phyloP scores from a whole-genome alignment of 2,888 invertebrate genomes.

The Fragum sueziense region DNA sequence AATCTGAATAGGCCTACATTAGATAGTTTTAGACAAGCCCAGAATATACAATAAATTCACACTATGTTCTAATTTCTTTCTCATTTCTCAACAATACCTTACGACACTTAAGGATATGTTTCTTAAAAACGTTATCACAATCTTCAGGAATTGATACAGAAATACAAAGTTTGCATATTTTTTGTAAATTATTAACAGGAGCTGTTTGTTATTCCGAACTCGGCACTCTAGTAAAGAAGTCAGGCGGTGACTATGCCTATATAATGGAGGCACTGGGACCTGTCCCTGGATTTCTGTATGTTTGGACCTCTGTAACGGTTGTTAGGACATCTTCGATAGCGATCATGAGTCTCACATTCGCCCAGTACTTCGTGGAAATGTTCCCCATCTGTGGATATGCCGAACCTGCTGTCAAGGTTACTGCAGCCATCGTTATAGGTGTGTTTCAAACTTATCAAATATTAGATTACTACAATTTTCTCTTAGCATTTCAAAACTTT shows the following conservation, averaged over 20 bases:
- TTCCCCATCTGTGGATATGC: conserved; percentile 76
- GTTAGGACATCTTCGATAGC: conserved; percentile 81
- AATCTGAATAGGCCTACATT: no score
- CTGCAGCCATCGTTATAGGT: conserved; percentile 70
- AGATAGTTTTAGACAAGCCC: no score
- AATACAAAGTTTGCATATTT: neutral
- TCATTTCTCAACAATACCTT: no score
- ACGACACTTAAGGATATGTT: no score
- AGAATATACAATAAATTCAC: no score
- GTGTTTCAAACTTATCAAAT: no score
- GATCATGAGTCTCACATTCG: conserved; percentile 83
- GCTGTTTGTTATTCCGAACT: conserved; percentile 91
- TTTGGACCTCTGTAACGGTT: conserved; percentile 83
- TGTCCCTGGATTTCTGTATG: conserved; percentile 84
- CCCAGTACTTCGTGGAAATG: conserved; percentile 74
- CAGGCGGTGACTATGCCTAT: conserved; percentile 93
- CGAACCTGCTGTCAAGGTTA: conserved; percentile 65
- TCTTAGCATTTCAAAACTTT: no score
- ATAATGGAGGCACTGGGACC: conserved; percentile 81
- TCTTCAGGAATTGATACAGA: no score
- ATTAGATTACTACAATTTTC: no score
- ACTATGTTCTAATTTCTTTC: no score
- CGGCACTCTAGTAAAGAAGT: conserved; percentile 89
- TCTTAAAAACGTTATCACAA: no score
- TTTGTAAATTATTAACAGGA: conserved; percentile 83